Percentiles rank a stretch among this genome's conserved stretches.
These are phyloP conservation scores for Porites divaricata DNA, from an alignment of 92 coral and sea anemone genomes.

Conservation along the genomic window DNA sequence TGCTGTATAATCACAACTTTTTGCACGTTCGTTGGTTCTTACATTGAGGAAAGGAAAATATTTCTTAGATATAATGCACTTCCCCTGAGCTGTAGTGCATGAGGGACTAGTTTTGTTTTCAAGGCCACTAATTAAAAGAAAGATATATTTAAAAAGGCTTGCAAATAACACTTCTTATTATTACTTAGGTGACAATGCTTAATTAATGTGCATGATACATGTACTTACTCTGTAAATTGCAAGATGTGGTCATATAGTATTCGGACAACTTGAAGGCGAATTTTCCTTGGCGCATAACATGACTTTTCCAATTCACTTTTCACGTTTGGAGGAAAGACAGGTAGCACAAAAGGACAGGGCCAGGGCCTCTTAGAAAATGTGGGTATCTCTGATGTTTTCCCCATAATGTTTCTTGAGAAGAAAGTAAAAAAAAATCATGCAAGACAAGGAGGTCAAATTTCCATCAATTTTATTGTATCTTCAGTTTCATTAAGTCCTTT, in stretches of 20 bases:
- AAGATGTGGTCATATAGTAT: conserved; percentile 15
- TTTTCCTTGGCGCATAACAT: background rate
- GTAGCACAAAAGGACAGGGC: conserved; percentile 10
- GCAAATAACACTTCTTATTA: too few relatives aligned
- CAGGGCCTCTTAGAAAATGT: background rate
- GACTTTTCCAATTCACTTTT: background rate
- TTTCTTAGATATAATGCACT: too few relatives aligned
- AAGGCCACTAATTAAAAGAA: too few relatives aligned
- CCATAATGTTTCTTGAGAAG: background rate
- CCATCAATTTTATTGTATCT: background rate
- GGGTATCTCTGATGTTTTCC: background rate
- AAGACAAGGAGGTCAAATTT: background rate
- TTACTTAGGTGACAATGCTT: too few relatives aligned
- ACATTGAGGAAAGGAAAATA: too few relatives aligned
- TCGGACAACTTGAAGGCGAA: background rate
- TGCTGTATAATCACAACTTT: too few relatives aligned
- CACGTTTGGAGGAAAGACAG: conserved; percentile 1
- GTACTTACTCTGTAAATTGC: conserved; percentile 17
- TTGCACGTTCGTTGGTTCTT: too few relatives aligned
- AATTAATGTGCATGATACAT: background rate
- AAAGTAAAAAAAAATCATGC: background rate
- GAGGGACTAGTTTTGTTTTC: too few relatives aligned
- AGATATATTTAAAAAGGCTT: too few relatives aligned
- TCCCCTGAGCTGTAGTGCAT: too few relatives aligned
- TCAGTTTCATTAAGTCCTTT: too few relatives aligned